Evolutionary conservation across 2,113 vertebrate species (phyloP).

Genomic region (Mystacornis crossleyi): DNA sequence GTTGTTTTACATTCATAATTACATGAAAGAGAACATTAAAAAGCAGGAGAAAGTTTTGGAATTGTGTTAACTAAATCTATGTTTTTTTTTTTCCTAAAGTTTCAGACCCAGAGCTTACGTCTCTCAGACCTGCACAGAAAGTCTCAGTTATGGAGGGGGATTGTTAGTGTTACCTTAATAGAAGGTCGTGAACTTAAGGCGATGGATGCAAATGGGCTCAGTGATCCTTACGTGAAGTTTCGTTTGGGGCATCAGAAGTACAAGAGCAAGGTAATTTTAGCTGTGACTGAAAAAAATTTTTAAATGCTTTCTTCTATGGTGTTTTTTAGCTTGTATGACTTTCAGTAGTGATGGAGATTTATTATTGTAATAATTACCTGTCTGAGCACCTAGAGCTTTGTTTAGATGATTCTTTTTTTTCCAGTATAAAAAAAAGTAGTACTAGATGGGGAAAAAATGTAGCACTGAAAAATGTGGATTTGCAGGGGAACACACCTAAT

Average conservation of each 20-base stretch:
- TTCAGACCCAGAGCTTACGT: slow-evolving; percentile 91
- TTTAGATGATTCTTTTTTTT: not conserved
- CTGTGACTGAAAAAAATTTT: rapidly evolving
- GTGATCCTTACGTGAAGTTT: slow-evolving; percentile 96
- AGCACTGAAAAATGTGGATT: not conserved
- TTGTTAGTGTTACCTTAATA: slow-evolving; percentile 93
- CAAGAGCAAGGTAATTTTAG: slow-evolving; percentile 91
- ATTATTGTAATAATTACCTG: not conserved
- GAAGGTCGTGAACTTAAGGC: slow-evolving; percentile 89
- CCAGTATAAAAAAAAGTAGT: not conserved
- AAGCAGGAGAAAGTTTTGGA: not conserved
- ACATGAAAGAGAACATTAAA: not conserved
- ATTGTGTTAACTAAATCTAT: not conserved
- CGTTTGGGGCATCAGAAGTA: slow-evolving; percentile 95
- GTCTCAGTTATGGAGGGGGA: slow-evolving; percentile 93
- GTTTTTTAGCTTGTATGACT: not conserved
- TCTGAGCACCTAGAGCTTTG: not conserved
- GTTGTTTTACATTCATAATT: not conserved
- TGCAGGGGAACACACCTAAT: rapidly evolving
- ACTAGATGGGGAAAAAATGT: not conserved
- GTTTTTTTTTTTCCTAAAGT: slow-evolving; percentile 52
- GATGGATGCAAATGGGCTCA: slow-evolving; percentile 91
- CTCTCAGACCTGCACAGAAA: slow-evolving; percentile 93
- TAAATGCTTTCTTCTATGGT: not conserved
- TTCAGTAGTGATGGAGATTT: not conserved